Conservation (phyloP, 2,888 invertebrate genomes). For the Scaeva pyrastri region DNA sequence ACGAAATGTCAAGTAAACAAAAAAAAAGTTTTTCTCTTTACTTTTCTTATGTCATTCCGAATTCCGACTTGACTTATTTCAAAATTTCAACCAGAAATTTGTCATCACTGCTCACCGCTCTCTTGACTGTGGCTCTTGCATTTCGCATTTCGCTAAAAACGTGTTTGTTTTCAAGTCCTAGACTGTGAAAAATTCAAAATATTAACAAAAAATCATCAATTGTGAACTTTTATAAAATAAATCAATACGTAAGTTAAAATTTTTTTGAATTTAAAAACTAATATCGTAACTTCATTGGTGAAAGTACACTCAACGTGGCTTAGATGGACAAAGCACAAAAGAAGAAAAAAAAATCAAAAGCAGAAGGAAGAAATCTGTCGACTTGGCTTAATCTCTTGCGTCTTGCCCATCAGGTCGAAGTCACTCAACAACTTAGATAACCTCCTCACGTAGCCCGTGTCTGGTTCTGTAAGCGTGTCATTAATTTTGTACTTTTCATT, state of each 20-base stretch:
- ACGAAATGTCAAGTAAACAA: not conserved
- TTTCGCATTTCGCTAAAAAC: constrained; percentile 35
- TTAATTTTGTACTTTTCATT: constrained; percentile 23
- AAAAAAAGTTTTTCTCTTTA: constrained; percentile 23
- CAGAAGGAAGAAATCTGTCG: constrained; percentile 12
- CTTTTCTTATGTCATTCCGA: constrained; percentile 16
- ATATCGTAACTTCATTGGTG: constrained; percentile 12
- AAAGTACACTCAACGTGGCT: constrained; percentile 70
- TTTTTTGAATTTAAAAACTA: not conserved
- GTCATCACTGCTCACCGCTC: constrained; percentile 5
- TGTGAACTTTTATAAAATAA: constrained; percentile 25
- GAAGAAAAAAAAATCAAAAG: constrained; percentile 2
- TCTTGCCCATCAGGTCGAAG: constrained; percentile 7
- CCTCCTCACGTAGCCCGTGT: constrained; percentile 52
- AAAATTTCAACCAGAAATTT: constrained; percentile 47
- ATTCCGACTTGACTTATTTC: not conserved
- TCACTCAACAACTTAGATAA: constrained; percentile 48
- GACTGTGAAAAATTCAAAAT: constrained; percentile 16
- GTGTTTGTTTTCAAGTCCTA: constrained; percentile 52
- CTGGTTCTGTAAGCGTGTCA: constrained; percentile 54
- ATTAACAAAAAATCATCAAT: not conserved
- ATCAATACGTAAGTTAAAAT: constrained; percentile 31
- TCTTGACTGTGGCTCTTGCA: too few relatives aligned
- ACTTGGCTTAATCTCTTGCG: constrained; percentile 37
- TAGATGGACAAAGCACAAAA: not conserved